Base-by-base conservation (phyloP, 1,140 invertebrate genomes). In the Calephelis nemesis region DNA sequence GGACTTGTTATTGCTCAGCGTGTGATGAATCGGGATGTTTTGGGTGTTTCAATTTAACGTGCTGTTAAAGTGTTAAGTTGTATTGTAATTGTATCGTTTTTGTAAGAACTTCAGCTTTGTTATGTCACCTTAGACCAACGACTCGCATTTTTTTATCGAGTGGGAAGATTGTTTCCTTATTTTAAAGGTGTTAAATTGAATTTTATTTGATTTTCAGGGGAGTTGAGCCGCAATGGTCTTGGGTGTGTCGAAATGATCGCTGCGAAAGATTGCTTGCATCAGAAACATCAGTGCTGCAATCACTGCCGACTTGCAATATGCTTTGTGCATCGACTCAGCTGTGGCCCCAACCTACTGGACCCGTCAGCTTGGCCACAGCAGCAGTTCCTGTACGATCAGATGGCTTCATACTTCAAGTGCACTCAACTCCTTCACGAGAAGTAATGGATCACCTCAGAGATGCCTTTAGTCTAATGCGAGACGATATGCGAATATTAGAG, bases 261-360 rank as follows among this genome's bases (percentile, higher is more conserved):
- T 93, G 92, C 81, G 92, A 93, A 70, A 82, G 92, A 10, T 81
- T 85, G 39, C 74, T 80, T 6, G 84, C 86, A 0, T 76, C 87
- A 1, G 87, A 91, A 63, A 75, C 83, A 0, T 69, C 73, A 4
- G 69, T 79, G 15, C 74, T 88, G n/a, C 88, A 89, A 69, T 93
- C 93, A 7, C 81, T 93, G 47, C 81, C 81, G 5, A 93, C 93
- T 13, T 93, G 93, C 87, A 93, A 93, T 78, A 93, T 93, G 93
- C 81, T 93, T 12, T 93, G 93, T 74, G 90, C 92, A 30, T 93
- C 92, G n/a, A 92, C 92, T 5, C 92, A 93, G 73, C 82, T 93
- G 19, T 93, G 93, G 93, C 93, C 93, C 12, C 92, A 93, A 72
- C 93, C 93, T 45, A 93, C 93, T 0, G 93, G 93, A 0, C 88